phyloP scores from a whole-genome alignment of 2,113 vertebrate genomes.

The Chlamydotis undulata region DNA sequence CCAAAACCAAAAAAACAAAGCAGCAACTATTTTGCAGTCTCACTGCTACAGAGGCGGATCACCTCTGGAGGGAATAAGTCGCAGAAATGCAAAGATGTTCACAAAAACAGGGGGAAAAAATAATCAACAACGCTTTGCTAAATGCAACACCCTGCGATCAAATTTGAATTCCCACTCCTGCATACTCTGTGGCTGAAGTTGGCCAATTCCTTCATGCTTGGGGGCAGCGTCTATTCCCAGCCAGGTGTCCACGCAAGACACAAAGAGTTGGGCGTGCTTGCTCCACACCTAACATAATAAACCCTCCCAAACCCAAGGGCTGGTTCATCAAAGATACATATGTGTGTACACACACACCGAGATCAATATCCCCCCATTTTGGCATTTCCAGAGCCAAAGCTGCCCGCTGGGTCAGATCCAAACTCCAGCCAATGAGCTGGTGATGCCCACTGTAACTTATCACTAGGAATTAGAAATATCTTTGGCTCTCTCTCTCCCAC shows the following conservation, averaged over 20 bases:
- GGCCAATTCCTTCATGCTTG: not conserved
- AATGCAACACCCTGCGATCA: not conserved
- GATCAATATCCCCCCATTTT: not conserved
- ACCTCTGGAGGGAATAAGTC: not conserved
- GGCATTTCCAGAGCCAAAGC: not conserved
- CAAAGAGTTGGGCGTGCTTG: accelerated
- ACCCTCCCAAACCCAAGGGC: not conserved
- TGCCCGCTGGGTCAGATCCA: not conserved
- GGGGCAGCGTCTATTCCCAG: not conserved
- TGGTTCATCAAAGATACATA: not conserved
- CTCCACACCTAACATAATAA: not conserved
- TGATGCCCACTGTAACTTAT: not conserved
- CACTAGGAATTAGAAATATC: not conserved
- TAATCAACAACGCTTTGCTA: accelerated
- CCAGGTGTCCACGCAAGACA: slow-evolving; percentile 15
- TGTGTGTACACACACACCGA: not conserved
- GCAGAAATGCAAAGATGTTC: not conserved
- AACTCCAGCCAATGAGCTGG: not conserved
- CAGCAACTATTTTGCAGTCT: not conserved
- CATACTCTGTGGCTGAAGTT: not conserved
- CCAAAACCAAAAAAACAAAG: not conserved
- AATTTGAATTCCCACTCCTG: not conserved
- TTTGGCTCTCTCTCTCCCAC: not conserved
- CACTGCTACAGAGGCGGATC: not conserved
- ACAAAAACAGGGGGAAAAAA: not conserved